Base-by-base conservation (phyloP, 2,113 vertebrate genomes). In the Equus przewalskii region DNA sequence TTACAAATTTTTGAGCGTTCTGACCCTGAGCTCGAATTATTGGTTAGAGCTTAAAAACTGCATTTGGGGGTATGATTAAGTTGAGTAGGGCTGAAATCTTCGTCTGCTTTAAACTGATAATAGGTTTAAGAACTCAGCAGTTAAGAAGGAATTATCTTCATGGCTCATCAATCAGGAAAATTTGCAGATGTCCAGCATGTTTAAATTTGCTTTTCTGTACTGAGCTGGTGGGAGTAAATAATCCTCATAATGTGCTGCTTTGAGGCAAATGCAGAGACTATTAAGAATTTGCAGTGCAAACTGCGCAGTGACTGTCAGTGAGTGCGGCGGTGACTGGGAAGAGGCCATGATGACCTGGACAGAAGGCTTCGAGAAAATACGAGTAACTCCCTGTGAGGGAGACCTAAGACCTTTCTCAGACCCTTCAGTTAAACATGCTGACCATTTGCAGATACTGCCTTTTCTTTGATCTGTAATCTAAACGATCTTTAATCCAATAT, bases 391-490 rank as follows among this genome's bases (percentile, higher is more conserved):
- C 1, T 2, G 11, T 15, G 41, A 69, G 5, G 75, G 22, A 64
- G 56, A 70, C 0, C 58, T 26, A 86, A 95, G n/a, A 10, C 2
- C 28, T 22, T 81, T 64, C 51, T 62, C 36, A 82, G 72, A 65
- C 12, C 14, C 0, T 0, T 41, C 10, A 28, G 28, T 69, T 89
- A 93, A 98, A 26, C 96, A 86, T 19, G 1, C 49, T 0, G 13
- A 7, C 7, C 54, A 56, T 8, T 75, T 82, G 84, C 64, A 88
- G 69, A 70, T 15, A 26, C 0, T 8, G 8, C 0, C 54, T 85
- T 93, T 95, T 51, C 81, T 97, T 91, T 90, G 44, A 79, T 94
- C 88, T 88, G 84, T 51, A 94, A 67, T 75, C 14, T 22, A 72
- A 44, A 24, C 51, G 69, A 89, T 65, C 72, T 82, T 58, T 95